Percentiles rank a stretch among this genome's conserved stretches.
phyloP scores from a whole-genome alignment of 2,113 vertebrate genomes.

The Xenopus laevis region DNA sequence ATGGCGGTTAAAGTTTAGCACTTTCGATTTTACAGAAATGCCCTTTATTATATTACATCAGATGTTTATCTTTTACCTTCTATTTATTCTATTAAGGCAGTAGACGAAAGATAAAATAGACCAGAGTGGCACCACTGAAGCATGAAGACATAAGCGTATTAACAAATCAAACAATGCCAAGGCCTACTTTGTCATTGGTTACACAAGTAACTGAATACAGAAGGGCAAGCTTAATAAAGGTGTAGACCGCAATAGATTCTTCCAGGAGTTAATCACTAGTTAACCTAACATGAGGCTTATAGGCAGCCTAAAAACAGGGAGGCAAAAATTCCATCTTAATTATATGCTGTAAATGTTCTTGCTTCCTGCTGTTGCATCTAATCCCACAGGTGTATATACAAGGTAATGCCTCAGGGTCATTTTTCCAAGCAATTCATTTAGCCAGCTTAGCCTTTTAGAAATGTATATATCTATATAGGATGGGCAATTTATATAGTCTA shows the following conservation, averaged over 20 bases:
- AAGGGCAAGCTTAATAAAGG: slow-evolving; percentile 58
- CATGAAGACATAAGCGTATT: slow-evolving; percentile 42
- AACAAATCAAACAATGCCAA: slow-evolving; percentile 55
- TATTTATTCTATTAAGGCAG: slow-evolving; percentile 8
- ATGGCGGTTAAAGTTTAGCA: not conserved
- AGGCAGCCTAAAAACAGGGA: slow-evolving; percentile 55
- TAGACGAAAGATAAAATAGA: slow-evolving; percentile 14
- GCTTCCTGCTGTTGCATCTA: slow-evolving; percentile 76
- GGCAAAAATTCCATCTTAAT: slow-evolving; percentile 74
- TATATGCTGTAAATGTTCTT: slow-evolving; percentile 66
- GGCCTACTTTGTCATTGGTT: slow-evolving; percentile 53
- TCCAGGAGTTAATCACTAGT: slow-evolving; percentile 77
- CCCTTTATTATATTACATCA: not conserved
- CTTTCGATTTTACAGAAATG: not conserved
- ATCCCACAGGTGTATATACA: slow-evolving; percentile 76
- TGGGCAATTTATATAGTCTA: too few relatives aligned
- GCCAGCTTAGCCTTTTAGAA: slow-evolving; percentile 58
- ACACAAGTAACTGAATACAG: slow-evolving; percentile 59
- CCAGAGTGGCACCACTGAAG: not conserved
- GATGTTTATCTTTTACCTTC: not conserved
- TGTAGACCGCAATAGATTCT: slow-evolving; percentile 61
- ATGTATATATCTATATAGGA: slow-evolving; percentile 19
- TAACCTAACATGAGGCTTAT: slow-evolving; percentile 72
- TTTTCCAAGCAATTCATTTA: slow-evolving; percentile 59
- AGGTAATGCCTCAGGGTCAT: slow-evolving; percentile 53